Conservation (phyloP, 2,797 vertebrate species). For the Bucorvus abyssinicus region DNA sequence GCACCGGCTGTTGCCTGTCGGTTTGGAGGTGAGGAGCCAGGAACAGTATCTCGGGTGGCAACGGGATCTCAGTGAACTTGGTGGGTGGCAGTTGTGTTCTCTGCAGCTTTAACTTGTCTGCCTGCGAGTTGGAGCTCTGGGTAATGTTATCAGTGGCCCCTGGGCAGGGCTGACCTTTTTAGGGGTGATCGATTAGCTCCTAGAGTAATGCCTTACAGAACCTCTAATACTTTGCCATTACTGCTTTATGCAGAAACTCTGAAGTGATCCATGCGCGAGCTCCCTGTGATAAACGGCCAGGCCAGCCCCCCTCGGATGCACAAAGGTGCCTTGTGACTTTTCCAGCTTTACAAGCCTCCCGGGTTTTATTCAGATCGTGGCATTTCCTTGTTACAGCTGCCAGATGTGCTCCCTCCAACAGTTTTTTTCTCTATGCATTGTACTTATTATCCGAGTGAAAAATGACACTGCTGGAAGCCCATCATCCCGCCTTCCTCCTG, state of each 20-base stretch:
- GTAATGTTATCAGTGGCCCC: not conserved
- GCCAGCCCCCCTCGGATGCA: not conserved
- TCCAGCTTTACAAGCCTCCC: rapidly evolving
- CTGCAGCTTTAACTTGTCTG: not conserved
- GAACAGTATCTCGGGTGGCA: not conserved
- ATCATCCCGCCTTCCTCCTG: not conserved
- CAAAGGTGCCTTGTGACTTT: slow-evolving; percentile 22
- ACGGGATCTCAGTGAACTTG: not conserved
- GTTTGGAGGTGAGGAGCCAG: not conserved
- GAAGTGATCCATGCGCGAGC: not conserved
- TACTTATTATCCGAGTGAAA: not conserved
- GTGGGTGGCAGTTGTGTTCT: too few species aligned
- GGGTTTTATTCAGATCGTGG: not conserved
- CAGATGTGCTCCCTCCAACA: not conserved
- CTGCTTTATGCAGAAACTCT: not conserved
- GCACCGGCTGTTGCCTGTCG: rapidly evolving
- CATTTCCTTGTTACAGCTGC: not conserved
- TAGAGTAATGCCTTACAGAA: not conserved
- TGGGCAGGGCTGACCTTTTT: not conserved
- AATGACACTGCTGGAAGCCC: not conserved
- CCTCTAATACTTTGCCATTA: not conserved
- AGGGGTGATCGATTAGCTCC: not conserved
- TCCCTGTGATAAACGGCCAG: not conserved
- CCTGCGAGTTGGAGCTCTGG: not conserved
- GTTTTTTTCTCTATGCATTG: not conserved